A percentile compares a stretch with the other conserved stretches of the same genome.
phyloP scores from a whole-genome alignment of 1,140 invertebrate genomes.

The Yoshiicerus persimilis region DNA sequence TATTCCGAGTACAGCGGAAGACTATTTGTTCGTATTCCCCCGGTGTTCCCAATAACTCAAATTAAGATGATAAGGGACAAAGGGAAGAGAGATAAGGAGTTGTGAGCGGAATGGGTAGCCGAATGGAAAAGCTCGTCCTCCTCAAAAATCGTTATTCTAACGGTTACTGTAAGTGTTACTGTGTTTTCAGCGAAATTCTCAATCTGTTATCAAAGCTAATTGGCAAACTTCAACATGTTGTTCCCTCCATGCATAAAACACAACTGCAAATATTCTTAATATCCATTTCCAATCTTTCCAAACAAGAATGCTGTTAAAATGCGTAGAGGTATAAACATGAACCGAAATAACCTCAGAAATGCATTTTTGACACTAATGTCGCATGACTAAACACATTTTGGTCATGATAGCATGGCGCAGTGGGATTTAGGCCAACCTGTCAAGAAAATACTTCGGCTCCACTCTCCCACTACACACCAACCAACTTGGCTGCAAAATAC shows the following conservation, averaged over 20 bases:
- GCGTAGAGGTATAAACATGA: not conserved
- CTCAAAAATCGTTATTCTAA: not conserved
- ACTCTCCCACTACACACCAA: not conserved
- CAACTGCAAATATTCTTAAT: not conserved
- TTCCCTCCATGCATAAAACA: not conserved
- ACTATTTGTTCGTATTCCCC: not conserved
- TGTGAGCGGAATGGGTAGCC: not conserved
- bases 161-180: not conserved
- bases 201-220: constrained; percentile 7
- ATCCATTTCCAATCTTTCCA: not conserved
- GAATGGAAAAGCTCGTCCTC: not conserved
- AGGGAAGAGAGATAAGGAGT: not conserved
- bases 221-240: not conserved
- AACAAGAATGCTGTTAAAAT: not conserved
- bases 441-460: not conserved
- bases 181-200: not conserved
- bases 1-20: not conserved
- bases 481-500: not conserved
- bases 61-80: not conserved
- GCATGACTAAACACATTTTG: constrained; percentile 10
- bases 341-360: constrained; percentile 5
- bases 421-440: constrained; percentile 11
- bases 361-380: constrained; percentile 13
- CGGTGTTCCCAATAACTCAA: not conserved
- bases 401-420: not conserved